Evolutionary conservation across 1,140 invertebrate genomes (phyloP).

Genomic region (Trinorchestia longiramus): DNA sequence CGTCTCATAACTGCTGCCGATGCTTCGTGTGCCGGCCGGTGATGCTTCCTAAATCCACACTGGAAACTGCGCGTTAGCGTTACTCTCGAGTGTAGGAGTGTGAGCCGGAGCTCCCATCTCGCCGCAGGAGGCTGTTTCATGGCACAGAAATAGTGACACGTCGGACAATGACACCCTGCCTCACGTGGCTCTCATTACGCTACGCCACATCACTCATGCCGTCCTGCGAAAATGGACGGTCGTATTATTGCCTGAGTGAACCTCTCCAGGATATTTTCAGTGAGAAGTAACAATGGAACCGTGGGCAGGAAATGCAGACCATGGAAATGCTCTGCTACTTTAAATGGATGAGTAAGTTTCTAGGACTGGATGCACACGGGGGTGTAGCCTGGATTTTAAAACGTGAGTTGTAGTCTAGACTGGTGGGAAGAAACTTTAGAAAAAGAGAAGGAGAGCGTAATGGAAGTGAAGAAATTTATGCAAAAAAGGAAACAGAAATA

Average conservation of each 20-base stretch:
- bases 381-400: neutral
- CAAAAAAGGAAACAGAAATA: neutral
- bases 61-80: neutral
- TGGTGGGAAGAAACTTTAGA: too few relatives aligned
- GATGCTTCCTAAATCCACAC: neutral
- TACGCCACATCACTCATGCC: neutral
- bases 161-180: neutral
- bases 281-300: neutral
- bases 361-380: neutral
- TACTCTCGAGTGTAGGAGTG: neutral
- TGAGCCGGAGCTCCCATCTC: neutral
- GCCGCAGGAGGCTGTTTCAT: neutral
- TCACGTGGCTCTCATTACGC: constrained; percentile 5
- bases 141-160: neutral
- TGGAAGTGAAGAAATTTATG: neutral
- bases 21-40: neutral
- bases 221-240: neutral
- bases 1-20: neutral
- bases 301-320: neutral
- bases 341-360: neutral
- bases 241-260: neutral
- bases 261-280: neutral
- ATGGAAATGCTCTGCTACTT: neutral
- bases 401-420: too few relatives aligned
- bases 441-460: neutral